These are phyloP conservation scores for Macrosiphum euphorbiae DNA, from an alignment of 2,888 invertebrate species.

Conservation along the genomic window DNA sequence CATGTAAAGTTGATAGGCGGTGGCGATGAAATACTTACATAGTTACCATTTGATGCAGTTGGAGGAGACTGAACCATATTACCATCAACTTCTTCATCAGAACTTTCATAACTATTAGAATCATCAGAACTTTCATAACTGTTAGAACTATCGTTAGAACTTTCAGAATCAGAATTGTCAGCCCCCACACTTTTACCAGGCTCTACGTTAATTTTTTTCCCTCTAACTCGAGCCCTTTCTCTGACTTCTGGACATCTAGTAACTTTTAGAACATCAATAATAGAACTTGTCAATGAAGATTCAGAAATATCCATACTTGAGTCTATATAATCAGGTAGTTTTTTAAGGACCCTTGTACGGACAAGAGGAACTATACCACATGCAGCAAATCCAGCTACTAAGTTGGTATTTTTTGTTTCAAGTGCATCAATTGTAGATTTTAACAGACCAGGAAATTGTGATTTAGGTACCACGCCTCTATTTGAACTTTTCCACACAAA, in stretches of 20 bases:
- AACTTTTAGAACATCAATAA: not conserved
- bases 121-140: not conserved
- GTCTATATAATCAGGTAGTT: not conserved
- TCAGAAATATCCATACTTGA: not conserved
- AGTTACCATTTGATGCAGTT: not conserved
- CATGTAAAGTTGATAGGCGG: not conserved
- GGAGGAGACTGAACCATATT: too few relatives aligned
- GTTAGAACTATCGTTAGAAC: not conserved
- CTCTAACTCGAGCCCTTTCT: conserved; percentile 1
- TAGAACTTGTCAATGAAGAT: not conserved
- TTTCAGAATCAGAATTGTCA: not conserved
- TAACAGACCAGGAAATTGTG: not conserved
- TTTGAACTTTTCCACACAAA: not conserved
- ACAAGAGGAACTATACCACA: conserved; percentile 12
- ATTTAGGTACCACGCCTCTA: not conserved
- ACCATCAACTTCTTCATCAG: conserved; percentile 5
- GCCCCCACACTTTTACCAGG: not conserved
- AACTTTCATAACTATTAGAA: not conserved
- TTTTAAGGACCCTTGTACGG: not conserved
- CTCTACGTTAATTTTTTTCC: not conserved
- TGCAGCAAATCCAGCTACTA: not conserved
- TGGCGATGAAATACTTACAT: not conserved
- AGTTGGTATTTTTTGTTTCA: not conserved
- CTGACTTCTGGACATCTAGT: conserved; percentile 6
- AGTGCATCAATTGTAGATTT: conserved; percentile 10